Evolutionary conservation across 2,888 invertebrate genomes (phyloP), one percentile per base, ranked within the genome.

Genomic region (Meteorus colon): DNA sequence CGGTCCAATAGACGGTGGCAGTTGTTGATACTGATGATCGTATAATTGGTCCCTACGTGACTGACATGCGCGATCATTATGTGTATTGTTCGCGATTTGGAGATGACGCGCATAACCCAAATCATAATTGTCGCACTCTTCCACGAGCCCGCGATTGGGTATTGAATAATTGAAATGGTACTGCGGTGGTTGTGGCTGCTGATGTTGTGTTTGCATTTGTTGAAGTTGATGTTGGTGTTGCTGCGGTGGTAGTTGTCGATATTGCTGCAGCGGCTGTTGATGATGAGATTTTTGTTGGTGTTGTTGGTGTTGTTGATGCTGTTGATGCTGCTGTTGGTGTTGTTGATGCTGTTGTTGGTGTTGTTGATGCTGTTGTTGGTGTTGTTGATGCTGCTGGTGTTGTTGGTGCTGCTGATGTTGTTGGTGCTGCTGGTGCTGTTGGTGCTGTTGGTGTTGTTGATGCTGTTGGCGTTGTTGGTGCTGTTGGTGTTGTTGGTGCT

Each of bases 21-120:
- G 67, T 60, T 84, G 84, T 24, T 85, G 85, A 78, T 85, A 84
- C 16, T 86, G 85, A 66, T 86, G 86, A 27, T 83, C 84, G 0
- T 83, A 78, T 1, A 83, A 76, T 10, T 80, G 81, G 77, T 86
- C 77, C 34, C 81, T 81, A n/a, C 81, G 81, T 0, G 82, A 45
- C 31, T 81, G 83, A 68, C 84, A 88, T 19, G 82, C 77, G 72
- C 84, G 83, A 37, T 86, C 85, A 67, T 82, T 85, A 12, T 82
- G 82, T 4, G 79, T 63, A 8, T 84, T 79, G 5, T 81, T 69
- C 5, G 79, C 69, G 62, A 76, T 83, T 27, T 81, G 84, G 8
- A 82, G 63, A 51, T 81, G 84, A 65, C 81, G 83, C 59, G 70
- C 78, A 31, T 82, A 84, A 37, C 76, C 76, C 8, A 83, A 82